Conservation (phyloP, 1,140 invertebrate species). For the Antheraea mylitta region DNA sequence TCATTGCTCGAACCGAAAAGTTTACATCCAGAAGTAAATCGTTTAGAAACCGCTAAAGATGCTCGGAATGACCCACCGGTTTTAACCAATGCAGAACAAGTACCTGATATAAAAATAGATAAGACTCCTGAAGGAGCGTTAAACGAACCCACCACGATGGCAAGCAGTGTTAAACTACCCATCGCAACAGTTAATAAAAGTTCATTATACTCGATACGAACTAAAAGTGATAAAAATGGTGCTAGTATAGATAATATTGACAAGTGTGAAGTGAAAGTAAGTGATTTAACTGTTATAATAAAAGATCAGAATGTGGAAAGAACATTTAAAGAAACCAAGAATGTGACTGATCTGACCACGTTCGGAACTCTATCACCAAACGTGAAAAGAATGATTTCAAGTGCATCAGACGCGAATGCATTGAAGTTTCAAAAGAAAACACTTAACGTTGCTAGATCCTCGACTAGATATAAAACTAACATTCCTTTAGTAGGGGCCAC, state of each 20-base stretch:
- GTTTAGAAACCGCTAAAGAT: slow-evolving; percentile 69
- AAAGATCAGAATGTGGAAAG: slow-evolving; percentile 49
- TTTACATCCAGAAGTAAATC: slow-evolving; percentile 47
- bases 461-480: slow-evolving; percentile 61
- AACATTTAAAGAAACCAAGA: slow-evolving; percentile 57
- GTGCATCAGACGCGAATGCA: slow-evolving; percentile 74
- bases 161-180: slow-evolving; percentile 69
- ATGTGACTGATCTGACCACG: slow-evolving; percentile 38
- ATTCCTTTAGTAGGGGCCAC: slow-evolving; percentile 74
- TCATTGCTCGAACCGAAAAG: slow-evolving; percentile 68
- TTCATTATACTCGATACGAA: slow-evolving; percentile 60
- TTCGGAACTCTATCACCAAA: slow-evolving; percentile 80
- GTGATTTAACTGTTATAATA: slow-evolving; percentile 43
- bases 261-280: slow-evolving; percentile 48
- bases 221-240: slow-evolving; percentile 71
- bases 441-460: slow-evolving; percentile 55
- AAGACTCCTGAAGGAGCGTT: slow-evolving; percentile 1
- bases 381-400: slow-evolving; percentile 80
- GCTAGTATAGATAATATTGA: slow-evolving; percentile 48
- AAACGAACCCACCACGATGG: slow-evolving; percentile 52
- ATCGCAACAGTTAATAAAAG: slow-evolving; percentile 65
- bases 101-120: slow-evolving; percentile 12
- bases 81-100: slow-evolving; percentile 13
- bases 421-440: slow-evolving; percentile 73
- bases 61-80: slow-evolving; percentile 70